Percentiles rank a stretch among this genome's conserved stretches.
phyloP scores from a whole-genome alignment of 1,140 invertebrate genomes.

The Ceratosolen fusciceps region DNA sequence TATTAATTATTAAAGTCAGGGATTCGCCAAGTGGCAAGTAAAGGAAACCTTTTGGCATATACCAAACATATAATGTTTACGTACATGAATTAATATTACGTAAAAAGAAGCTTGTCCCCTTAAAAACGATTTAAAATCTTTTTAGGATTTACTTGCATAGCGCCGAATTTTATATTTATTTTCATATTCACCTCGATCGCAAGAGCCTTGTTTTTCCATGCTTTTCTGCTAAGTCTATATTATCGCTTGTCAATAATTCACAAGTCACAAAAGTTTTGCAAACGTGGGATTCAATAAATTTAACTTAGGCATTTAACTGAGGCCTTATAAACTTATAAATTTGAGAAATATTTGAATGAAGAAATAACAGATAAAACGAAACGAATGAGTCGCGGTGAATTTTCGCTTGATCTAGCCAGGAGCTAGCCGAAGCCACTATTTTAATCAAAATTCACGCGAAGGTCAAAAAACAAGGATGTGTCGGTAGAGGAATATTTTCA shows the following conservation, averaged over 20 bases:
- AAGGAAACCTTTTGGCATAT: not conserved
- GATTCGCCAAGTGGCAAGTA: not conserved
- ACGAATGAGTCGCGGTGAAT: no score
- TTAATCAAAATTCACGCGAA: not conserved
- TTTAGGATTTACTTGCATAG: not conserved
- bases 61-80: not conserved
- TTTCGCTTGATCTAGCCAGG: not conserved
- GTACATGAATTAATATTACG: not conserved
- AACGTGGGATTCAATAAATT: no score
- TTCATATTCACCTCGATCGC: not conserved
- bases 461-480: not conserved
- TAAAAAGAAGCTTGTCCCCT: not conserved
- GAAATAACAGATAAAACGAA: no score
- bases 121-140: not conserved
- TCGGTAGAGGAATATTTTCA: conserved; percentile 13
- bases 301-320: no score
- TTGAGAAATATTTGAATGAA: no score
- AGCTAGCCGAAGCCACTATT: not conserved
- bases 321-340: no score
- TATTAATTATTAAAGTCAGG: conserved; percentile 67
- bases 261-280: no score
- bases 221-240: no score
- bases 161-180: no score
- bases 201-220: not conserved
- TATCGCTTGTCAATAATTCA: no score